A percentile compares a stretch with the other conserved stretches of the same genome.
phyloP scores from a whole-genome alignment of 2,888 invertebrate genomes.

The Alloplasta piceator region DNA sequence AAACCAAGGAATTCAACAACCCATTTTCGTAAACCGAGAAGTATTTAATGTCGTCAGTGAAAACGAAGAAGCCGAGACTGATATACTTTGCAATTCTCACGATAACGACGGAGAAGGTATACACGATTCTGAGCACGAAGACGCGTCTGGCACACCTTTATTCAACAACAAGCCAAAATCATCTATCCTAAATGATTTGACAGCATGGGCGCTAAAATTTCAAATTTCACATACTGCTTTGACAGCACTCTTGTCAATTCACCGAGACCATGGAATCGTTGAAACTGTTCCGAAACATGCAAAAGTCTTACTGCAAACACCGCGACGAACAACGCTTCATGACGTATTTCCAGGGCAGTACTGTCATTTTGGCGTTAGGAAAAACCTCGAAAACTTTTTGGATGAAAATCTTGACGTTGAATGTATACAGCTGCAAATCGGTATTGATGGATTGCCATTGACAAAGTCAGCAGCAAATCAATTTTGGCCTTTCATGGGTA shows the following conservation, averaged over 20 bases:
- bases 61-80: conserved; percentile 25
- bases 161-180: conserved; percentile 39
- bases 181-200: conserved; percentile 40
- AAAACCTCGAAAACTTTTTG: conserved; percentile 36
- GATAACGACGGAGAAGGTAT: conserved; percentile 40
- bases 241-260: conserved; percentile 42
- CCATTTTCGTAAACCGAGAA: conserved; percentile 34
- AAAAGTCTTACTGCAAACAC: conserved; percentile 46
- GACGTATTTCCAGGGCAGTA: conserved; percentile 38
- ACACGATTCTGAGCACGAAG: conserved; percentile 27
- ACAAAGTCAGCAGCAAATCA: conserved; percentile 59
- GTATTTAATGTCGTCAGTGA: conserved; percentile 32
- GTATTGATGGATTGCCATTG: conserved; percentile 65
- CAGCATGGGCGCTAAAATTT: conserved; percentile 36
- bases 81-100: conserved; percentile 14
- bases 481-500: conserved; percentile 53
- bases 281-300: conserved; percentile 39
- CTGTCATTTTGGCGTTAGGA: conserved; percentile 37
- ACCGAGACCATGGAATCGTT: conserved; percentile 36
- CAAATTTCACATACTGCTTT: conserved; percentile 34
- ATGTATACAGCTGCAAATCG: conserved; percentile 39
- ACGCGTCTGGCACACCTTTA: conserved; percentile 31
- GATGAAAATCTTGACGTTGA: conserved; percentile 39
- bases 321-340: conserved; percentile 41
- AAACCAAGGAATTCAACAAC: conserved; percentile 29